Evolutionary conservation across 2,113 vertebrate species (phyloP), one percentile per base, ranked within the genome.

Genomic region (Nothoprocta perdicaria): DNA sequence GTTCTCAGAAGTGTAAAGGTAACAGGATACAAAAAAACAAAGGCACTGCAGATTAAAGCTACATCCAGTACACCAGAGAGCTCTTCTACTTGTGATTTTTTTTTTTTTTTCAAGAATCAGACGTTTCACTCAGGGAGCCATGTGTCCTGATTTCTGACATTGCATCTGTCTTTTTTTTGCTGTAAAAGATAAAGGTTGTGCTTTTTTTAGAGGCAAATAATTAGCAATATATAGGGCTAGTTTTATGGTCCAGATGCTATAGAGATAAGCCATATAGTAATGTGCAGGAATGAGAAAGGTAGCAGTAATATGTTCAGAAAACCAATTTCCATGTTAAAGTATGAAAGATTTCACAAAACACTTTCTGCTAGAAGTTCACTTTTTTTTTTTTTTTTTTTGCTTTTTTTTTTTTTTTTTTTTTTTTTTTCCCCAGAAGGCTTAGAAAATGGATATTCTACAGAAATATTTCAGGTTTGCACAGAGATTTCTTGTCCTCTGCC

Each of bases 11-110:
- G 7, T 46, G 15, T 63, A 65, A 89, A 74, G 9, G 23, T 24
- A 58, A 72, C 2, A 50, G 15, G 4, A 35, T 6, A n/a, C 13
- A 79, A 80, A 89, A 89, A 26, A 75, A 69, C 6, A 83, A 77
- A 92, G 72, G 2, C 6, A 27, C 40, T 57, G 9, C 19, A 48
- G 29, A 68, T 68, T 46, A 46, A 43, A 68, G 66, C 23, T 89
- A 5, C 27, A 60, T 27, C 12, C 15, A 35, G 41, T 38, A 41
- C 10, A 29, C 0, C 2, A 38, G 52, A 50, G 14, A 18, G n/a
- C n/a, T 33, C 43, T 67, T 45, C 41, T n/a, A 46, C 40, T 45
- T 67, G 43, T n/a, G 65, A 46, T 29, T 46, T 6, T 48, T 48
- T 48, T n/a, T n/a, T 48, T 48, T 48, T 43, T 43, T 41, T 10